These are phyloP conservation scores for Sminthurides aquaticus DNA, from an alignment of 2,888 invertebrate species.

Conservation along the genomic window DNA sequence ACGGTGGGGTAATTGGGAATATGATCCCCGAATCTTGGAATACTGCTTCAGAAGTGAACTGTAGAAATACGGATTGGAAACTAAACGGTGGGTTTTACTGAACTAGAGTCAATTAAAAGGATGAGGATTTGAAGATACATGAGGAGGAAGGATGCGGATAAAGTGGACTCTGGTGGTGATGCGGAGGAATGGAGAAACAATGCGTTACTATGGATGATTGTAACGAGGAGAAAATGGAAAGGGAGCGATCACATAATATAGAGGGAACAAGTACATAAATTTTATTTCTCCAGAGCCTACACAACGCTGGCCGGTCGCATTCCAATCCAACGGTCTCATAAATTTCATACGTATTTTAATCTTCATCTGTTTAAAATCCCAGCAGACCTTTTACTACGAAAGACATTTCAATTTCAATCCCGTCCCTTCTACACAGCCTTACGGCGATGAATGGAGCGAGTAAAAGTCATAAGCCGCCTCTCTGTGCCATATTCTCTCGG, in stretches of 20 bases:
- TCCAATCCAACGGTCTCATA: conserved; percentile 23
- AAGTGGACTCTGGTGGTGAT: too few species aligned
- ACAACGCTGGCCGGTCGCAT: conserved; percentile 16
- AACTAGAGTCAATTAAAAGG: background rate
- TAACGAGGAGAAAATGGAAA: too few species aligned
- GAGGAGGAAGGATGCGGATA: background rate
- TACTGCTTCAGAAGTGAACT: background rate
- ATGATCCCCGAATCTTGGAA: background rate
- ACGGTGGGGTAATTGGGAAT: background rate
- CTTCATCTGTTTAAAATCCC: conserved; percentile 2
- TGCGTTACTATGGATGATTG: too few species aligned
- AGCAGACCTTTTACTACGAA: background rate
- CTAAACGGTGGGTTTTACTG: background rate
- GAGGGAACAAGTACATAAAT: conserved; percentile 25
- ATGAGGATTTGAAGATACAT: background rate
- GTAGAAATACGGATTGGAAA: background rate
- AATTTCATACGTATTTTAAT: conserved; percentile 23
- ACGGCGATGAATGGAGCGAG: too few species aligned
- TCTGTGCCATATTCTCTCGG: too few species aligned
- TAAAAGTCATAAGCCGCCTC: too few species aligned
- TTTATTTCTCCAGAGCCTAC: conserved; percentile 8
- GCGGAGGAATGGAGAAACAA: too few species aligned
- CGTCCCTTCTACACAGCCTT: too few species aligned
- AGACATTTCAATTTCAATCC: conserved; percentile 26
- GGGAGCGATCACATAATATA: conserved; percentile 18